Evolutionary conservation across 2,113 vertebrate genomes (phyloP).

Genomic region (Mionectes macconnelli): DNA sequence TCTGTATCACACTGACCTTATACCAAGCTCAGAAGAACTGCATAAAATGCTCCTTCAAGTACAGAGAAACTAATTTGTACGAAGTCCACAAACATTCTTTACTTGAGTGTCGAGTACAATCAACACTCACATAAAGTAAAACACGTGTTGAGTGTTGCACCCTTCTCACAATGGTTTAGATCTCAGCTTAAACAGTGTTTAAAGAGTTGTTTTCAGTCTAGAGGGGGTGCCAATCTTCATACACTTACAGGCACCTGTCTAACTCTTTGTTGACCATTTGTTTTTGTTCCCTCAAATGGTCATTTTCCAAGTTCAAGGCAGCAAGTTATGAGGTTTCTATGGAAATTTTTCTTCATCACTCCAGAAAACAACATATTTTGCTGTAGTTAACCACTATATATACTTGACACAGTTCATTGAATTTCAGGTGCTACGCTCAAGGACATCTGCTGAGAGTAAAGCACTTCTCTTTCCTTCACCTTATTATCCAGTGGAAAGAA

Average conservation of each 20-base stretch:
- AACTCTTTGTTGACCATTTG: conserved; percentile 22
- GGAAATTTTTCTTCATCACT: conserved; percentile 14
- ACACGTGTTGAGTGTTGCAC: background rate
- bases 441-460: conserved; percentile 33
- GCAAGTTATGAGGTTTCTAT: background rate
- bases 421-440: conserved; percentile 26
- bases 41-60: background rate
- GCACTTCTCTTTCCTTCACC: conserved; percentile 34
- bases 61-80: background rate
- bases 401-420: background rate
- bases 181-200: background rate
- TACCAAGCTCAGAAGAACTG: background rate
- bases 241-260: background rate
- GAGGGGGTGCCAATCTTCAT: conserved; percentile 12
- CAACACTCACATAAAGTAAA: background rate
- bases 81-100: background rate
- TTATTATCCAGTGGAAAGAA: conserved; percentile 17
- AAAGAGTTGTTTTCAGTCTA: conserved; percentile 23
- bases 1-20: background rate
- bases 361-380: background rate
- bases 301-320: conserved; percentile 51
- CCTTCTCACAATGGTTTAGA: background rate
- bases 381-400: background rate
- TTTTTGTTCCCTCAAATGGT: background rate
- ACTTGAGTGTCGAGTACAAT: background rate